phyloP scores from a whole-genome alignment of 1,140 invertebrate genomes.

The Drosophila athabasca region DNA sequence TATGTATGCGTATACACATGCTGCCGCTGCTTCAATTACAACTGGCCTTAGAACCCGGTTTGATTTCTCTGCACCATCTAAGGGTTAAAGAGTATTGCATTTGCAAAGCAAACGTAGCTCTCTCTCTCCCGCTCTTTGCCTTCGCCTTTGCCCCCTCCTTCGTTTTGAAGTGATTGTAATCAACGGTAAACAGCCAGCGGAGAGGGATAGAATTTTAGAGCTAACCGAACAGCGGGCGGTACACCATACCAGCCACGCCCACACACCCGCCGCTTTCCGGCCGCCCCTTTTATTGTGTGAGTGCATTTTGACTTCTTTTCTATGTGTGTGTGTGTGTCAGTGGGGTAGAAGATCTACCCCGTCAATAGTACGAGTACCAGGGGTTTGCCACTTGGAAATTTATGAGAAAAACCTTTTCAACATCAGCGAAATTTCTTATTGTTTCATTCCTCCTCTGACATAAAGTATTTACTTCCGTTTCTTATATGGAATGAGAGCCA shows the following conservation, averaged over 20 bases:
- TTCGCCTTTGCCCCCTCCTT: constrained; percentile 18
- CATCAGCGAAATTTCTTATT: constrained; percentile 53
- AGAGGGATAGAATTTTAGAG: constrained; percentile 47
- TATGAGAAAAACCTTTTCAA: constrained; percentile 55
- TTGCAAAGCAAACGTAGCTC: constrained; percentile 39
- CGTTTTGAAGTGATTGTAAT: constrained; percentile 73
- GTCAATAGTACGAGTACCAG: too few species aligned
- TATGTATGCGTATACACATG: too few species aligned
- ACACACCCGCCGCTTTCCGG: constrained; percentile 30
- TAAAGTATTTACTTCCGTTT: constrained; percentile 72
- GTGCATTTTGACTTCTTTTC: constrained; percentile 19
- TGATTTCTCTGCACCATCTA: neutral
- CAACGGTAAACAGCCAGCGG: constrained; percentile 56
- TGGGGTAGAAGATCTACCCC: constrained; percentile 57
- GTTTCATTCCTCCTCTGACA: constrained; percentile 39
- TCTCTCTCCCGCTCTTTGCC: too few species aligned
- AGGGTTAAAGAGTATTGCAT: constrained; percentile 62
- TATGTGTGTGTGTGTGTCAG: constrained; percentile 40
- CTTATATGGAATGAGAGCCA: constrained; percentile 9
- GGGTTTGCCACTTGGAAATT: constrained; percentile 33
- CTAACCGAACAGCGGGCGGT: constrained; percentile 60
- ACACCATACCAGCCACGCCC: constrained; percentile 54
- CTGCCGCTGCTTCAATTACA: too few species aligned
- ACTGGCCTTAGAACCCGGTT: too few species aligned
- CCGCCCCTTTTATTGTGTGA: constrained; percentile 37